phyloP scores from a whole-genome alignment of 2,113 vertebrate genomes.

The Forbesichthys papilliferus region DNA sequence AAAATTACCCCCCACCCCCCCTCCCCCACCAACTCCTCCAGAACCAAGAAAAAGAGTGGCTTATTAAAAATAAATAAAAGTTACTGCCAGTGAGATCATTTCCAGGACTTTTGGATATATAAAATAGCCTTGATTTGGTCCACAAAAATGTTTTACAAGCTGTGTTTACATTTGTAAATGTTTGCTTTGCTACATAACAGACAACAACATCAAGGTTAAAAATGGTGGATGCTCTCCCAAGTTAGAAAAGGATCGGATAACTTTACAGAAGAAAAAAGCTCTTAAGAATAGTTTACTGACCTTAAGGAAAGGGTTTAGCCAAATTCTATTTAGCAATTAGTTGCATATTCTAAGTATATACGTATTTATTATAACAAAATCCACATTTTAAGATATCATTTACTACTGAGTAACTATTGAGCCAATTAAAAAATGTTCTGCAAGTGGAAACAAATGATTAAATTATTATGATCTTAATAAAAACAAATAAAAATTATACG shows the following conservation, averaged over 20 bases:
- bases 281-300: no score
- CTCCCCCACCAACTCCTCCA: no score
- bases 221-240: not conserved
- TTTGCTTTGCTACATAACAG: not conserved
- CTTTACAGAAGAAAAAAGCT: no score
- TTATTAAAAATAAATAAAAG: no score
- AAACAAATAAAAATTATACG: no score
- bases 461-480: no score
- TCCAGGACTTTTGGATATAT: no score
- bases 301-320: not conserved
- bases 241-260: no score
- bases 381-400: not conserved
- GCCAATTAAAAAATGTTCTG: not conserved
- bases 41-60: no score
- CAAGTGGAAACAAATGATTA: not conserved
- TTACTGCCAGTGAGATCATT: no score
- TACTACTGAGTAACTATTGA: no score
- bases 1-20: no score
- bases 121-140: not conserved
- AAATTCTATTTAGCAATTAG: not conserved
- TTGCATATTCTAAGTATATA: not conserved
- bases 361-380: not conserved
- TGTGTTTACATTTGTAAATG: not conserved
- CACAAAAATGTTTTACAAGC: not conserved
- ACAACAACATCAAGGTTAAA: not conserved